Conservation (phyloP, 2,888 invertebrate genomes). For the Dugesia japonica region DNA sequence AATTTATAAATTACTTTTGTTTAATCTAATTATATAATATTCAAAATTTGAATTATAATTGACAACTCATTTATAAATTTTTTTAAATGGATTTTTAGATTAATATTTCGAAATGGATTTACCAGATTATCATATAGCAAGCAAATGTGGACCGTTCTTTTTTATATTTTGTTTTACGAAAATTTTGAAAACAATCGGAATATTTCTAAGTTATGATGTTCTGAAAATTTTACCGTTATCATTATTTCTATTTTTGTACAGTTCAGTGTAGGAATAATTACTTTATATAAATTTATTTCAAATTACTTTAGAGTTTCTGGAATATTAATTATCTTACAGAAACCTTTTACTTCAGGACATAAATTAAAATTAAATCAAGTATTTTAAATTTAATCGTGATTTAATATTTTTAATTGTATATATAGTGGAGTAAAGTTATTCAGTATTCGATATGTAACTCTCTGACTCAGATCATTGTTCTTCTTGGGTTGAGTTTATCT, state of each 20-base stretch:
- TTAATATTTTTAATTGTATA: background rate
- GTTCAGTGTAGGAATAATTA: background rate
- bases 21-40: background rate
- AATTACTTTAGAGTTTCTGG: background rate
- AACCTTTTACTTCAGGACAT: background rate
- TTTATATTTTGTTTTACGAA: background rate
- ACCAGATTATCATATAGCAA: background rate
- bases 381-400: background rate
- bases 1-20: background rate
- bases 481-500: background rate
- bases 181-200: background rate
- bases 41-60: background rate
- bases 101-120: background rate
- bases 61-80: background rate
- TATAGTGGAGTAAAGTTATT: background rate
- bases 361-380: background rate
- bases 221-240: slow-evolving; percentile 5
- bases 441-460: background rate
- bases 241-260: background rate
- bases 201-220: background rate
- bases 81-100: background rate
- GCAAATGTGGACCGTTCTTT: background rate
- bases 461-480: background rate
- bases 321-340: background rate
- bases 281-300: too few relatives aligned